Conservation (phyloP, 2,888 invertebrate species). For the Tetragnatha montana region DNA sequence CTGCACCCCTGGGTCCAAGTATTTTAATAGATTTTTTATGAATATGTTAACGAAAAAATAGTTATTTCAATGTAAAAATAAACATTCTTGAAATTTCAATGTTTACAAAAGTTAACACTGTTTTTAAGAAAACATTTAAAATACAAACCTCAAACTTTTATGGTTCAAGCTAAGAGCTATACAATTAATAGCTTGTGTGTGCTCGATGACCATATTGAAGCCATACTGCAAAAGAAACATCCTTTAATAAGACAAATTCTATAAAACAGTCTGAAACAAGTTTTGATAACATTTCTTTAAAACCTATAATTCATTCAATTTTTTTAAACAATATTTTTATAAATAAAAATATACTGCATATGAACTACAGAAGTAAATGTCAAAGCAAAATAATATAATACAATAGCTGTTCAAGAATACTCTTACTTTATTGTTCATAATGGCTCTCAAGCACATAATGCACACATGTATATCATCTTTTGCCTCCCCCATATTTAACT, state of each 20-base stretch:
- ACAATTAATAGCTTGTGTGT: constrained; percentile 97
- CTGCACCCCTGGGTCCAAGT: too few species aligned
- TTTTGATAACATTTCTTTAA: neutral
- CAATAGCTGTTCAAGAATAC: neutral
- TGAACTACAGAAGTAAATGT: neutral
- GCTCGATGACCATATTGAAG: constrained; percentile 98
- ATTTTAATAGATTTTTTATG: too few species aligned
- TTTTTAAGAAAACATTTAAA: neutral
- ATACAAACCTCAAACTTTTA: constrained; percentile 86
- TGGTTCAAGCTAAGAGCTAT: constrained; percentile 97
- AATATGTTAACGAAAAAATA: too few species aligned
- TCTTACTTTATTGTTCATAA: constrained; percentile 96
- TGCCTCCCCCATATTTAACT: constrained; percentile 94
- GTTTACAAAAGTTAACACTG: neutral
- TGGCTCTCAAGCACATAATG: constrained; percentile 98
- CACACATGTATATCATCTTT: constrained; percentile 99
- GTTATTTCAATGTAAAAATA: too few species aligned
- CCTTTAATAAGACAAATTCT: neutral
- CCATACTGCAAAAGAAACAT: constrained; percentile 85
- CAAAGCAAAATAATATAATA: neutral
- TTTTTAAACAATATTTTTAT: neutral
- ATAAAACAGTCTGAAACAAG: too few species aligned
- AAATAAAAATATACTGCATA: neutral
- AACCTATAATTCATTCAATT: neutral
- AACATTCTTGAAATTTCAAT: neutral